Percentiles rank a stretch among this genome's conserved stretches.
phyloP scores from a whole-genome alignment of 1,140 invertebrate species.

The Lethocerus indicus region DNA sequence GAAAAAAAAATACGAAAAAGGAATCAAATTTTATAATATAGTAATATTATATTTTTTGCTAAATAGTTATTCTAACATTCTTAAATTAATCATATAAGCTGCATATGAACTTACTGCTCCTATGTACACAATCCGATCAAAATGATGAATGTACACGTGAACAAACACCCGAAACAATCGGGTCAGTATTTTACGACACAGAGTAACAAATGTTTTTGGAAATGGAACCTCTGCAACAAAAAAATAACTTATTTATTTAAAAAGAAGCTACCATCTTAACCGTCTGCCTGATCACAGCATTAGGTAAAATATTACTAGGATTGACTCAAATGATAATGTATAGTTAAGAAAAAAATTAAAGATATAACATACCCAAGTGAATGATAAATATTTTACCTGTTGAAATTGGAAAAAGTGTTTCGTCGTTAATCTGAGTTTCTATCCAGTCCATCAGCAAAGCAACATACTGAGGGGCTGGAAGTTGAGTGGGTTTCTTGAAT shows the following conservation, averaged over 20 bases:
- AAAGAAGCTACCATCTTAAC: neutral
- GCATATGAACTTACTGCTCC: conserved; percentile 57
- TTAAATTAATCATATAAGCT: no score
- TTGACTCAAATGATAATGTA: neutral
- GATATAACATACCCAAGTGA: neutral
- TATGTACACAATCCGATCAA: conserved; percentile 74
- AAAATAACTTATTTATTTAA: conserved; percentile 3
- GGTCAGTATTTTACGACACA: conserved; percentile 80
- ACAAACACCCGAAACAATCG: conserved; percentile 87
- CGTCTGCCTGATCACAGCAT: neutral
- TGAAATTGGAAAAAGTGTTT: conserved; percentile 65
- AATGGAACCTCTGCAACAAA: conserved; percentile 63
- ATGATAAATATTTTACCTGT: conserved; percentile 21
- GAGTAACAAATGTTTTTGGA: conserved; percentile 62
- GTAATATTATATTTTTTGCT: no score
- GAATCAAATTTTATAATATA: neutral
- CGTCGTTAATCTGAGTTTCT: conserved; percentile 85
- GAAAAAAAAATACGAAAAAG: neutral
- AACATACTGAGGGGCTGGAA: conserved; percentile 80
- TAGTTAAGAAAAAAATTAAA: neutral
- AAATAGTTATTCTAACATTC: no score
- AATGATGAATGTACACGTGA: conserved; percentile 95
- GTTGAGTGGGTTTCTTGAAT: conserved; percentile 75
- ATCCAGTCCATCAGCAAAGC: conserved; percentile 87
- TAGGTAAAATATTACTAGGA: neutral